A percentile compares a stretch with the other conserved stretches of the same genome.
These are phyloP conservation scores for Drosophila atripex DNA, from an alignment of 2,888 invertebrate genomes.

Conservation along the genomic window DNA sequence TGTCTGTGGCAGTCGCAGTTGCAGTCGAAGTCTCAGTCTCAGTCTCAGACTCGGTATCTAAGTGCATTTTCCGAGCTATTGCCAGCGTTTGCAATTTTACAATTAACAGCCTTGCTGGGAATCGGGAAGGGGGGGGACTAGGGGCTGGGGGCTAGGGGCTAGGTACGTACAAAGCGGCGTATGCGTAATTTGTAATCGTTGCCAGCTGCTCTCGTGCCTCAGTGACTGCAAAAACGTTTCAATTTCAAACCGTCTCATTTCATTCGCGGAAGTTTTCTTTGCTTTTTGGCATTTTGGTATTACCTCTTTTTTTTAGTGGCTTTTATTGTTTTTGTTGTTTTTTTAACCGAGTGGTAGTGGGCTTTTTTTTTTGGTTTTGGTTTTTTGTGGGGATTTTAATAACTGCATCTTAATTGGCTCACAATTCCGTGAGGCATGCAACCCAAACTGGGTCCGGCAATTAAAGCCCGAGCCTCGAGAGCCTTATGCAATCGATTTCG, in stretches of 20 bases:
- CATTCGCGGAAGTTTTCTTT: conserved; percentile 44
- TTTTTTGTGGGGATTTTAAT: conserved; percentile 34
- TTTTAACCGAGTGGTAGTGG: neutral
- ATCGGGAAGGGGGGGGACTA: neutral
- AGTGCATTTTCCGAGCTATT: conserved; percentile 33
- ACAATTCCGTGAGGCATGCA: conserved; percentile 72
- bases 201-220: conserved; percentile 73
- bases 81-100: conserved; percentile 45
- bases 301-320: neutral
- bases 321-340: neutral
- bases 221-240: conserved; percentile 77
- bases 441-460: conserved; percentile 44
- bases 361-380: neutral
- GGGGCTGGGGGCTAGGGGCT: neutral
- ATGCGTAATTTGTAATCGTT: conserved; percentile 68
- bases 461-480: conserved; percentile 38
- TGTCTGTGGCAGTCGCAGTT: conserved; percentile 34
- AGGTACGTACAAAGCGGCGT: conserved; percentile 68
- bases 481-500: conserved; percentile 43
- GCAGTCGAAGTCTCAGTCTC: conserved; percentile 17
- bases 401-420: conserved; percentile 48
- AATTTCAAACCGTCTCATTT: conserved; percentile 50
- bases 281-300: conserved; percentile 7
- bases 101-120: conserved; percentile 42
- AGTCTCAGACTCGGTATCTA: conserved; percentile 15